phyloP scores from a whole-genome alignment of 2,888 invertebrate species.

The Dromius quadrimaculatus region DNA sequence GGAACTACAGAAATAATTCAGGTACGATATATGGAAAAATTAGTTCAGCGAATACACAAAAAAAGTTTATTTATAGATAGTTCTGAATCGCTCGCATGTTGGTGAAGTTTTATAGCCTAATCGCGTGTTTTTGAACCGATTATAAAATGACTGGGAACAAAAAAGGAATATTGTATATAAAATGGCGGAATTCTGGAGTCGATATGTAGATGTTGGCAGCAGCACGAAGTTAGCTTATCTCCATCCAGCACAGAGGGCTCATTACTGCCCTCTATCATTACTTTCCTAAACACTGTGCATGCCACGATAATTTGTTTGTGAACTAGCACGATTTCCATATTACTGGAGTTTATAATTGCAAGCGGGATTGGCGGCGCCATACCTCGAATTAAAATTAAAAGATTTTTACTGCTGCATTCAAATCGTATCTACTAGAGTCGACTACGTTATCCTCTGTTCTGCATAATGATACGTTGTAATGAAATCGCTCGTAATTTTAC shows the following conservation, averaged over 20 bases:
- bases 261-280: slow-evolving; percentile 48
- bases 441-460: slow-evolving; percentile 30
- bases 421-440: slow-evolving; percentile 32
- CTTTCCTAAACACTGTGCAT: slow-evolving; percentile 47
- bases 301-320: slow-evolving; percentile 47
- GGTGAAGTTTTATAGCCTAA: slow-evolving; percentile 45
- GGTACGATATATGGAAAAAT: no score
- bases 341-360: slow-evolving; percentile 50
- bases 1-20: no score
- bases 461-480: slow-evolving; percentile 48
- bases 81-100: slow-evolving; percentile 27
- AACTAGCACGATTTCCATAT: slow-evolving; percentile 51
- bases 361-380: slow-evolving; percentile 40
- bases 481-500: slow-evolving; percentile 47
- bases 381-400: slow-evolving; percentile 50
- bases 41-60: no score
- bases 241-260: slow-evolving; percentile 18
- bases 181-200: slow-evolving; percentile 32
- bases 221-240: slow-evolving; percentile 39
- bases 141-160: slow-evolving; percentile 39
- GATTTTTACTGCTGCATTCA: slow-evolving; percentile 41
- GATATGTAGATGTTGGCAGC: slow-evolving; percentile 37
- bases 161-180: slow-evolving; percentile 42
- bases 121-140: slow-evolving; percentile 45
- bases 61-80: no score